Evolutionary conservation across 2,888 invertebrate species (phyloP).

Genomic region (Coelogynopora nodosa): DNA sequence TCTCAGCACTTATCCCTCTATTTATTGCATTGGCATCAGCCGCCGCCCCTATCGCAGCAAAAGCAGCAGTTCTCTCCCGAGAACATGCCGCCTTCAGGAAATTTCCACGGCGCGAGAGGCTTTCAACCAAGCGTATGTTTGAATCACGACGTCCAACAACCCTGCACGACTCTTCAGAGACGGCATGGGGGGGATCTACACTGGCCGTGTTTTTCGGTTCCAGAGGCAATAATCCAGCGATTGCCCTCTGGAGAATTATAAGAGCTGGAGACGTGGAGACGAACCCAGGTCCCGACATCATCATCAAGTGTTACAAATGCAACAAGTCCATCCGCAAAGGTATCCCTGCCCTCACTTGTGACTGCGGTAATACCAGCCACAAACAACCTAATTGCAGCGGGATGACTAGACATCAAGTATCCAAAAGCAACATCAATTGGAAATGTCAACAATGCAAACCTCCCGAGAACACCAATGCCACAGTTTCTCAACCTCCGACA

Average conservation of each 20-base stretch:
- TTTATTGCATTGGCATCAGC: no score
- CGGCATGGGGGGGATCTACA: neutral
- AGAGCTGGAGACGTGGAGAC: neutral
- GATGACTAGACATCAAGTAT: neutral
- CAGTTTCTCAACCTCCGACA: neutral
- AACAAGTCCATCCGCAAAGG: neutral
- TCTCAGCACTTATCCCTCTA: no score
- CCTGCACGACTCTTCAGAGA: neutral
- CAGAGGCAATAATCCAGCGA: neutral
- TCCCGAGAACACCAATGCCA: neutral
- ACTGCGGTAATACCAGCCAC: neutral
- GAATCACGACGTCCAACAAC: neutral
- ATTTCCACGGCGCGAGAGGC: neutral
- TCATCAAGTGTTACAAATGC: neutral
- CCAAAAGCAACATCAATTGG: neutral
- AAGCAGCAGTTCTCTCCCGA: neutral
- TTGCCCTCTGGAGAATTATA: neutral
- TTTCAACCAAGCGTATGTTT: neutral
- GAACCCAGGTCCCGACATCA: neutral
- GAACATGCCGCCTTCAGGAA: neutral
- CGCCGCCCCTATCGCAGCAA: neutral
- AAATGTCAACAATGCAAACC: neutral
- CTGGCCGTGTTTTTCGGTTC: neutral
- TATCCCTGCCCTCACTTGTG: neutral
- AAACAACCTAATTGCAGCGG: neutral